A percentile compares a stretch with the other conserved stretches of the same genome.
phyloP scores from a whole-genome alignment of 2,797 vertebrate genomes.

The Peromyscus aztecus region DNA sequence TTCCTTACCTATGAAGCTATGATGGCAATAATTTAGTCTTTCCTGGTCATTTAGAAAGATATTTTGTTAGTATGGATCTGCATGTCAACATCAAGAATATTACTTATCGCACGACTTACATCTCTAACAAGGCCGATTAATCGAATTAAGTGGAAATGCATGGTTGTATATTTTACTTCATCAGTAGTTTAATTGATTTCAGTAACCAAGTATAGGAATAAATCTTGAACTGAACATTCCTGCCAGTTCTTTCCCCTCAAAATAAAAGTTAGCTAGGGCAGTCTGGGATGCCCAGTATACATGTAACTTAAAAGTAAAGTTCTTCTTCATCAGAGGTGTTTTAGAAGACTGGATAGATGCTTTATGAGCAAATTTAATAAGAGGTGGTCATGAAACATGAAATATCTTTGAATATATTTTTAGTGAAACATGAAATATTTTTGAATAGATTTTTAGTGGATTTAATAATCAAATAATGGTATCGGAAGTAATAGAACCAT shows the following conservation, averaged over 20 bases:
- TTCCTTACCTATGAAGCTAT: background rate
- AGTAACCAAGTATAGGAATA: background rate
- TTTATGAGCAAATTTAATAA: conserved; percentile 23
- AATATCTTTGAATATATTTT: no score
- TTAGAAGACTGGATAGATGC: background rate
- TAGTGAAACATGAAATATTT: background rate
- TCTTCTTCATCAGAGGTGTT: background rate
- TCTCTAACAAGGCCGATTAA: background rate
- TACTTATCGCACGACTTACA: background rate
- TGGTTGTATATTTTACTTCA: background rate
- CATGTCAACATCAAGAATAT: conserved; percentile 31
- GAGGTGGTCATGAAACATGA: background rate
- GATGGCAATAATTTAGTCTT: background rate
- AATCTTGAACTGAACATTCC: background rate
- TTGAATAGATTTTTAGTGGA: background rate
- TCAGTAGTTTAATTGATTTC: conserved; percentile 6
- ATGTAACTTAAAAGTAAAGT: conserved; percentile 35
- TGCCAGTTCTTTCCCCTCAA: background rate
- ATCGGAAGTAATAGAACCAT: background rate
- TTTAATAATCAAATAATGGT: conserved; percentile 17
- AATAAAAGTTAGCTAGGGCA: background rate
- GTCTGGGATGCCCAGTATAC: background rate
- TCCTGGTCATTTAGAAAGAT: background rate
- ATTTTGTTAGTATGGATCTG: background rate
- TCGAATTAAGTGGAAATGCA: background rate